Base-by-base conservation (phyloP, 2,113 vertebrate species). In the Zingel zingel region DNA sequence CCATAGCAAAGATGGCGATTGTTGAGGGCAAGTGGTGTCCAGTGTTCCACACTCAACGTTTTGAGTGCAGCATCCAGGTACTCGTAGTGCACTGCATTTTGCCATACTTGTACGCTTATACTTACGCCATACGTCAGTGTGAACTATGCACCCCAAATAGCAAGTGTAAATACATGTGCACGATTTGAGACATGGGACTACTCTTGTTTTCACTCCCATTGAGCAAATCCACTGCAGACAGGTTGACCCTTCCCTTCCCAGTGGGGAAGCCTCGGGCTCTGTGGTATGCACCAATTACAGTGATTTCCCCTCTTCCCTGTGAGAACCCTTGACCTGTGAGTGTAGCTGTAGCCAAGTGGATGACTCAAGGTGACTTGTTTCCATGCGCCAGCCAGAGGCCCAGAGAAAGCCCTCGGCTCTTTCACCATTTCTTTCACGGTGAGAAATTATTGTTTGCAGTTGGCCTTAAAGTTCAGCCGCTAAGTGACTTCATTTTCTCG, bases 311-410 rank as follows among this genome's bases (percentile, higher is more conserved):
- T 61, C 56, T 51, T 62, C 51, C 63, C 21, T 57, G 33, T 67
- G 25, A 63, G 78, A 69, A 74, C 69, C 54, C 58, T 21, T 83
- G 85, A 88, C 79, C 87, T 65, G 43, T 0, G 10, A 69, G 80
- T 63, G 80, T 5, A 84, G 65, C 76, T 74, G 65, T 15, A 50
- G 75, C 85, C 63, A 54, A 81, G 45, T 57, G 84, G 47, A 71
- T 91, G 91, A 88, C 86, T 89, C 76, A 48, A 74, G 79, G 83
- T 81, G 81, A 88, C 87, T 89, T n/a, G 82, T 57, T 75, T 69
- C 56, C 56, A 4, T 43, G 9, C 51, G 7, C 23, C 7, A 2
- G 53, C 70, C 58, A 13, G 39, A 2, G 59, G 43, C 72, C 75
- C 36, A 19, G 51, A 70, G 70, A 70, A 45, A 54, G 30, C 48